Base-by-base conservation (phyloP, 2,797 vertebrate species). In the Alosa sapidissima region DNA sequence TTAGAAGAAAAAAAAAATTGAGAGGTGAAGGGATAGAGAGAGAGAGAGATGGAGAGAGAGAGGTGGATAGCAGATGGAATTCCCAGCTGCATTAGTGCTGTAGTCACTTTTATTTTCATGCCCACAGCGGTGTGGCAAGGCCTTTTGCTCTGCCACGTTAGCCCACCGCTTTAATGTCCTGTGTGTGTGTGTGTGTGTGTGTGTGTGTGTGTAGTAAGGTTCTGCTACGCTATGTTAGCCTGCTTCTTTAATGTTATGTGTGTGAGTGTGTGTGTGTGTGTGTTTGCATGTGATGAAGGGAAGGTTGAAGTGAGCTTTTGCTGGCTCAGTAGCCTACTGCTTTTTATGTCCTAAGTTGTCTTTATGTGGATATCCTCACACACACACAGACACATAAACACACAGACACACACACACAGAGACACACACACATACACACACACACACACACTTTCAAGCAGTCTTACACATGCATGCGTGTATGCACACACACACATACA, bases 131-230 rank as follows among this genome's bases (percentile, higher is more conserved):
- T 75, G 68, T 75, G 68, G 68, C 33, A 33, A 75, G 68, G 13
- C 68, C 68, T 75, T 75, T 75, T 75, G 68, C 68, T 75, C 68
- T 45, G 68, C 68, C 68, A 75, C 68, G 68, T 75, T 75, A 75
- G 68, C 68, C 68, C 24, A 28, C 62, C 13, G 62, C 62, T 68
- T 68, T 72, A 36, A 36, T 72, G 65, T 72, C 24, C 24, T 72
- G 10, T 72, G 65, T 72, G 65, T 41, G 65, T 36, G 65, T 72
- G 65, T 72, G 65, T 72, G 65, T 72, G 65, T 72, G 65, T 41
- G 24, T 72, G 28, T 41, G 28, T 72, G 65, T 68, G 24, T 68
- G 62, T n/a, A n/a, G n/a, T n/a, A n/a, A n/a, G n/a, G n/a, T n/a
- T n/a, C n/a, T n/a, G n/a, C n/a, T n/a, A n/a, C n/a, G 6, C 55